Percentiles rank a stretch among this genome's conserved stretches.
These are phyloP conservation scores for Lymantria monacha DNA, from an alignment of 2,888 invertebrate genomes.

Conservation along the genomic window DNA sequence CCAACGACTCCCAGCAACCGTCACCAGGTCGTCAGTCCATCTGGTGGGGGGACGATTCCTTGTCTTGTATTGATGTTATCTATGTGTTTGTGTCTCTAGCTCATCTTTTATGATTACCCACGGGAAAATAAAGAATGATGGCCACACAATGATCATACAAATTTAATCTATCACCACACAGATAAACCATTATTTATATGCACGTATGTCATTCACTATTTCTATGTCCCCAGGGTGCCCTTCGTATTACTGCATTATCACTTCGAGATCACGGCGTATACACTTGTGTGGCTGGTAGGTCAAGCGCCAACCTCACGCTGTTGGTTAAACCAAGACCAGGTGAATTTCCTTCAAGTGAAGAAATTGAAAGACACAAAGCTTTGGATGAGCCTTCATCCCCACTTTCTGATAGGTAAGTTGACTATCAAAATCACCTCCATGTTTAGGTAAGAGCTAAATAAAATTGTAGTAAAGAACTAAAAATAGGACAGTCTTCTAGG, in stretches of 20 bases:
- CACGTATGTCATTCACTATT: not conserved
- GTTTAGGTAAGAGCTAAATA: not conserved
- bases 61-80: too few species aligned
- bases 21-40: too few species aligned
- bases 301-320: constrained; percentile 90
- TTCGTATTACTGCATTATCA: constrained; percentile 91
- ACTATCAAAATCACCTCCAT: not conserved
- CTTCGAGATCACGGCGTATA: constrained; percentile 92
- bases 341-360: constrained; percentile 90
- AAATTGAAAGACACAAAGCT: constrained; percentile 84
- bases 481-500: too few species aligned
- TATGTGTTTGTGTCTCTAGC: too few species aligned
- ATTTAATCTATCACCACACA: too few species aligned
- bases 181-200: too few species aligned
- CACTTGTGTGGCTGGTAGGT: constrained; percentile 92
- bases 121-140: too few species aligned
- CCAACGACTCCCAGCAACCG: too few species aligned
- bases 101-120: not conserved
- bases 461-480: not conserved
- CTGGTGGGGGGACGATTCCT: too few species aligned
- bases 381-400: constrained; percentile 74
- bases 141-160: too few species aligned
- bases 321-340: constrained; percentile 91
- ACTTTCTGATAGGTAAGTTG: constrained; percentile 65
- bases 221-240: constrained; percentile 83